These are phyloP conservation scores for Gnathonemus echidnorhynchus DNA, from an alignment of 2,113 vertebrate species.

Conservation along the genomic window DNA sequence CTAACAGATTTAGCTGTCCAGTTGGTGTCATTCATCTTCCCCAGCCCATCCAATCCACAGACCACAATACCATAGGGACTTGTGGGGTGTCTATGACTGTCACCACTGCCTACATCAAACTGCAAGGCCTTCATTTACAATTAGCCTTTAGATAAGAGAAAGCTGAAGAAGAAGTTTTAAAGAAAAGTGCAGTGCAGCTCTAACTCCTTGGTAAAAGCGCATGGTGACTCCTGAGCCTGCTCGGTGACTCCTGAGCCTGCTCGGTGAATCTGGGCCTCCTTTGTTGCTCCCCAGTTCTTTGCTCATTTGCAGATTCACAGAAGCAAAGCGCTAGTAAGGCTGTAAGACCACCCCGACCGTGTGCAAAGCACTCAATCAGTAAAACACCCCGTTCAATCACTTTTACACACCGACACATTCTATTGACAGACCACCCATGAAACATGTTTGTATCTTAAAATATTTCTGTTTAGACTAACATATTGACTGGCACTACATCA, in stretches of 20 bases:
- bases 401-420: not conserved
- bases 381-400: not conserved
- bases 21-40: not conserved
- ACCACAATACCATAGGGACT: not conserved
- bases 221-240: not conserved
- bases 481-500: constrained; percentile 20
- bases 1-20: not conserved
- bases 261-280: not conserved
- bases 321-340: not conserved
- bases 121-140: not conserved
- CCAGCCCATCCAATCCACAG: not conserved
- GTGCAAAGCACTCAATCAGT: not conserved
- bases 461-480: constrained; percentile 15
- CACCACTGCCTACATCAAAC: not conserved
- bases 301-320: not conserved
- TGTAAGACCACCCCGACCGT: not conserved
- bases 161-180: not conserved
- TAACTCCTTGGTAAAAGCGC: not conserved
- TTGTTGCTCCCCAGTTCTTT: not conserved
- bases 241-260: not conserved
- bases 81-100: too few species aligned
- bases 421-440: constrained; percentile 25
- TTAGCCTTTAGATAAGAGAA: not conserved
- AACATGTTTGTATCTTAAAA: not conserved
- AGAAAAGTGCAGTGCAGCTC: not conserved